These are phyloP conservation scores for Hartigia nigra DNA, from an alignment of 2,888 invertebrate genomes.

Conservation along the genomic window DNA sequence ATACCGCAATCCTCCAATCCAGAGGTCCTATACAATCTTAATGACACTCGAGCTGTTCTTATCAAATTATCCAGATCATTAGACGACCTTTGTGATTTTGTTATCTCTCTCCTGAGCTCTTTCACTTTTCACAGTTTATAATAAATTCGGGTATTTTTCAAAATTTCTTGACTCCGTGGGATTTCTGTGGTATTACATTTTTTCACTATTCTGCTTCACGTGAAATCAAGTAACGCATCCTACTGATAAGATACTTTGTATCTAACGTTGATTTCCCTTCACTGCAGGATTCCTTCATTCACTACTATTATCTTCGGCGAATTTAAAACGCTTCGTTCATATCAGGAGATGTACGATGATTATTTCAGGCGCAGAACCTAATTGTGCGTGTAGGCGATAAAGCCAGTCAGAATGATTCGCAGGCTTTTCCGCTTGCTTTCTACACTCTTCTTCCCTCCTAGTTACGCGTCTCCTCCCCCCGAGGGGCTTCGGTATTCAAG, in stretches of 20 bases:
- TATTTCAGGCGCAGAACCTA: not conserved
- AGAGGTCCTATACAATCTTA: too few relatives aligned
- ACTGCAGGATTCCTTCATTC: not conserved
- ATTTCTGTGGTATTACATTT: not conserved
- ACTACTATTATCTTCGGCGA: not conserved
- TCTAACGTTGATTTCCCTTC: not conserved
- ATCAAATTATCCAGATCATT: too few relatives aligned
- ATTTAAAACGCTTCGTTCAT: not conserved
- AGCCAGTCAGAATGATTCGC: not conserved
- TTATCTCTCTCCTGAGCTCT: not conserved
- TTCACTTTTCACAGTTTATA: not conserved
- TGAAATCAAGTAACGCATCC: not conserved
- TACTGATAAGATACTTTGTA: not conserved
- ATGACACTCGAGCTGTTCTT: too few relatives aligned
- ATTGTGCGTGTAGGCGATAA: not conserved
- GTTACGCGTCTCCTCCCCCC: not conserved
- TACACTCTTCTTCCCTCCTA: not conserved
- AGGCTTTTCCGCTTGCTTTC: not conserved
- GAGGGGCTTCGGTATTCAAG: not conserved
- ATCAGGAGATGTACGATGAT: not conserved
- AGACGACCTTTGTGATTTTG: too few relatives aligned
- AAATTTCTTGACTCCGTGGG: not conserved
- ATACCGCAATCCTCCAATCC: too few relatives aligned
- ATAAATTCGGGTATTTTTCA: not conserved
- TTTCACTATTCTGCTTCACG: not conserved